Percentiles rank a stretch among this genome's conserved stretches.
Conservation (phyloP, 2,797 vertebrate species). For the Anabacerthia variegaticeps region DNA sequence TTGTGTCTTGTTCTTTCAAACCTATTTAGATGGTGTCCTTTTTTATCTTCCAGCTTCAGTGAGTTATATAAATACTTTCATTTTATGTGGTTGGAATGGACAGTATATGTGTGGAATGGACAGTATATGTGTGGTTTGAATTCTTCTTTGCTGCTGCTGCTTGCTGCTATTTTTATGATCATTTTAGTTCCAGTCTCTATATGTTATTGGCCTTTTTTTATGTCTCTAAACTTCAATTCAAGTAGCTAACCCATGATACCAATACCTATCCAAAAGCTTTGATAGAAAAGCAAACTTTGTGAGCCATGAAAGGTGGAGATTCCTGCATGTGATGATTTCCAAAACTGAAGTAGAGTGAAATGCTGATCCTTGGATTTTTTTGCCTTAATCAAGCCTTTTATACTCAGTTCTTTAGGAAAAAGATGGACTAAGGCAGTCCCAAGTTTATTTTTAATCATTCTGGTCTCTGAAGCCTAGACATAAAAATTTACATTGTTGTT, state of each 20-base stretch:
- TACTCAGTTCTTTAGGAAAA: not conserved
- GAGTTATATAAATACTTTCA: not conserved
- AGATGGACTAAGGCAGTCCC: not conserved
- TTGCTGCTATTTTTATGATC: not conserved
- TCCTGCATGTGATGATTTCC: not conserved
- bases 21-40: not conserved
- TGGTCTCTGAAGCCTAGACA: not conserved
- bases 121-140: not conserved
- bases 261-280: not conserved
- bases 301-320: not conserved
- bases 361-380: not conserved
- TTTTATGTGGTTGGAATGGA: not conserved
- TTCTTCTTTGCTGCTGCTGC: not conserved
- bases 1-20: not conserved
- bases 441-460: not conserved
- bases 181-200: not conserved
- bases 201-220: not conserved
- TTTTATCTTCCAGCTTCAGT: not conserved
- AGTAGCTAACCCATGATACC: not conserved
- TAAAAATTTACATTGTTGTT: not conserved
- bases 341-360: not conserved
- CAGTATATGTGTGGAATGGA: not conserved
- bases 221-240: not conserved
- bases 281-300: not conserved
- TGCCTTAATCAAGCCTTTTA: not conserved